Conservation (phyloP, 2,113 vertebrate species). For the Corythornis cristatus region DNA sequence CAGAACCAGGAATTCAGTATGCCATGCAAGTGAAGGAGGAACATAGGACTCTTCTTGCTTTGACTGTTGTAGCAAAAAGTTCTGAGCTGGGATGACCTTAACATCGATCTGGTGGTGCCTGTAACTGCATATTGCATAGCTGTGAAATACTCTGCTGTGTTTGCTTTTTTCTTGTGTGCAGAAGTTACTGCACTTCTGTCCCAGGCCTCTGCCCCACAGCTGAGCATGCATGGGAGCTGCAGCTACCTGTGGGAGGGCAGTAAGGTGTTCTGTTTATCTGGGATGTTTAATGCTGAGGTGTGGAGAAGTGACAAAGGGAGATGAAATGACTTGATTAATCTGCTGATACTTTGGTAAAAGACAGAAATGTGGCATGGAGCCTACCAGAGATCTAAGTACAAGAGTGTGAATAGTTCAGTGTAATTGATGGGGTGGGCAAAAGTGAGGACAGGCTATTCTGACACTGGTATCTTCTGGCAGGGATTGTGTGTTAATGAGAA, state of each 20-base stretch:
- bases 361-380: background rate
- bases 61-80: background rate
- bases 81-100: background rate
- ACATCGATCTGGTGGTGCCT: background rate
- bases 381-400: accelerated
- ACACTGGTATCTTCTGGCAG: accelerated
- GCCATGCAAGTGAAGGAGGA: accelerated
- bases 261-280: background rate
- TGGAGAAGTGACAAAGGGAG: background rate
- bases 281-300: background rate
- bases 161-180: background rate
- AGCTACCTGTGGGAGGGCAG: background rate
- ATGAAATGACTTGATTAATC: background rate
- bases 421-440: accelerated
- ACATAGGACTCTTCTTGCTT: background rate
- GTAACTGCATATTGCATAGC: background rate
- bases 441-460: background rate
- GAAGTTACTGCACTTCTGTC: background rate
- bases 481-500: background rate
- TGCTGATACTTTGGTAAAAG: background rate
- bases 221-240: background rate
- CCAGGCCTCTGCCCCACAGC: background rate
- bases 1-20: background rate
- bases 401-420: background rate
- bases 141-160: background rate